Evolutionary conservation across 2,113 vertebrate species (phyloP), one percentile per base, ranked within the genome.

Genomic region (Silurus meridionalis): DNA sequence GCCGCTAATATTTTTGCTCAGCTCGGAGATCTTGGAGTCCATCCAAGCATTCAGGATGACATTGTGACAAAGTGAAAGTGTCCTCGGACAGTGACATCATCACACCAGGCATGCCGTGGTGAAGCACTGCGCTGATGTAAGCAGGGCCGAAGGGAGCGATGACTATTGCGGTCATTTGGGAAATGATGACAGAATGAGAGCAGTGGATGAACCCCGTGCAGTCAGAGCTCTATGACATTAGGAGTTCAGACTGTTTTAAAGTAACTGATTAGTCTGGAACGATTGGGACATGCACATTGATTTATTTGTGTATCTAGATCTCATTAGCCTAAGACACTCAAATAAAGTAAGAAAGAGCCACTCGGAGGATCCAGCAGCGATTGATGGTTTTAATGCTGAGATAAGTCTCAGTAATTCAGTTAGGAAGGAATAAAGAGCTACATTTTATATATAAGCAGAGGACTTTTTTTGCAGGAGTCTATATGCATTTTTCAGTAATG

Each of bases 71-170:
- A 25, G 61, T 69, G 13, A 78, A 48, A 58, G 83, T 66, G 69
- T 89, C 89, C 83, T 57, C 21, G 50, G 58, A 82, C 81, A 75
- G 83, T 88, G 89, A 89, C 89, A 81, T 89, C 86, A 89, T 25
- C 13, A 48, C 48, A 55, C 52, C 55, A 85, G 79, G 85, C 78
- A 74, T 6, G 46, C 80, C 23, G 52, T 57, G 52, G 55, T 57
- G 50, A 64, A 77, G 64, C 80, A 89, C 78, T 48, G 55, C 13
- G 75, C 13, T 72, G 61, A 87, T 88, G 67, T 89, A 86, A 89
- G 85, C 71, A 86, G 75, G 8, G 3, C 82, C 64, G 53, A 84
- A 82, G 85, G 83, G 75, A 53, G 80, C 1, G n/a, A 55, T 85
- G 83, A 82, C 86, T 15, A 60, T 57, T 37, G 4, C 23, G 13